phyloP scores from a whole-genome alignment of 2,888 invertebrate genomes.

The Hyalella azteca region DNA sequence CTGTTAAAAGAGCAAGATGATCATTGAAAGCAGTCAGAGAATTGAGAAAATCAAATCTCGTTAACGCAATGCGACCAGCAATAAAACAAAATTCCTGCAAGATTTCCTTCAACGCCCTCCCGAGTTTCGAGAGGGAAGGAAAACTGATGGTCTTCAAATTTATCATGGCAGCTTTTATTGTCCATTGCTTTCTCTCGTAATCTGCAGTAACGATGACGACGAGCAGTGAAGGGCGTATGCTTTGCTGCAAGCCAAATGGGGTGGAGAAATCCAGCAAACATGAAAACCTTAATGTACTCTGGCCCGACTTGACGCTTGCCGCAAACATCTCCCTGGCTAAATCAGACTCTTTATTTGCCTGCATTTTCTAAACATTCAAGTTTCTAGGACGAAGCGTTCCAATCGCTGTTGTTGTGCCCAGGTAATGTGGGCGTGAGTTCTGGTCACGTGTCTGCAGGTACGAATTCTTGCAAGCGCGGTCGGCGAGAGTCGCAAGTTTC shows the following conservation, averaged over 20 bases:
- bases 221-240: slow-evolving; percentile 22
- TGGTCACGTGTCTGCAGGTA: too few species aligned
- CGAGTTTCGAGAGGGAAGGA: not conserved
- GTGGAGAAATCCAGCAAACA: not conserved
- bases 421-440: too few species aligned
- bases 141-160: not conserved
- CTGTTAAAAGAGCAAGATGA: not conserved
- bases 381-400: not conserved
- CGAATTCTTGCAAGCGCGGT: too few species aligned
- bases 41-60: too few species aligned
- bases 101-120: not conserved
- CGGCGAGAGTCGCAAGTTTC: too few species aligned
- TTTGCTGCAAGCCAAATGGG: not conserved
- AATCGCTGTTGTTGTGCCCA: not conserved
- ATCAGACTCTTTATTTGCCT: not conserved
- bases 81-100: not conserved
- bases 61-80: not conserved
- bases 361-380: not conserved
- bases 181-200: slow-evolving; percentile 29
- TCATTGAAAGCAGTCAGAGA: not conserved
- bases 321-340: not conserved
- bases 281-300: slow-evolving; percentile 1
- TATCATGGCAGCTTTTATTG: slow-evolving; percentile 20
- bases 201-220: slow-evolving; percentile 30
- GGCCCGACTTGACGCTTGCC: not conserved